Base-by-base conservation (phyloP, 2,888 invertebrate species). In the Andrena praecox region DNA sequence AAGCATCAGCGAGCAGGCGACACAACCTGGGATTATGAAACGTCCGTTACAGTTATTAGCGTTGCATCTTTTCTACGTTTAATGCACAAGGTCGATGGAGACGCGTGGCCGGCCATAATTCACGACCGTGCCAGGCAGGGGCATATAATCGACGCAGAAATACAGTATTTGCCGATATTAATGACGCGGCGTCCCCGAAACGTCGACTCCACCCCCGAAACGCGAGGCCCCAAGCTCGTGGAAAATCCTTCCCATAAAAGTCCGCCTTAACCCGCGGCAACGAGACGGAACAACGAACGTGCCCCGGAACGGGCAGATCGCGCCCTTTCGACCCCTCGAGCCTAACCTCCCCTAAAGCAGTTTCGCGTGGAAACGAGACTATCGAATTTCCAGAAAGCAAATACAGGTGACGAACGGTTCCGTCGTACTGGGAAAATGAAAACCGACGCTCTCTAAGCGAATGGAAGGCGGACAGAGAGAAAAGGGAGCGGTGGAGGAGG, bases 61-160 rank as follows among this genome's bases (percentile, higher is more conserved):
- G 68, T n/a, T 2, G 24, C n/a, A 68, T 72, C 82, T 77, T 69
- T 68, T 50, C 42, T 63, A 71, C 67, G 64, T 81, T 75, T 50
- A 81, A 82, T 76, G 70, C 81, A 6, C 62, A 71, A 29, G 52
- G 20, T 48, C 50, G 64, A 82, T 64, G 71, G 72, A 82, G 77
- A 68, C 82, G 63, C 82, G 48, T 72, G 54, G 56, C 54, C 33
- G 8, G 20, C 42, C 50, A 72, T 77, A 77, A 81, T 82, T 82
- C 56, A 77, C 20, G 12, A 24, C 33, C 2, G 68, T 33, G 24
- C 50, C 54, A 31, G 29, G 10, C 27, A 27, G 33, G 48, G 68
- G 59, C 72, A 31, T 59, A 59, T 70, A 66, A 80, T 81, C 69
- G 74, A 60, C 70, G 70, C 63, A 60, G 72, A 64, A 81, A 64